Conservation (phyloP, 2,113 vertebrate species). For the Vimba vimba region DNA sequence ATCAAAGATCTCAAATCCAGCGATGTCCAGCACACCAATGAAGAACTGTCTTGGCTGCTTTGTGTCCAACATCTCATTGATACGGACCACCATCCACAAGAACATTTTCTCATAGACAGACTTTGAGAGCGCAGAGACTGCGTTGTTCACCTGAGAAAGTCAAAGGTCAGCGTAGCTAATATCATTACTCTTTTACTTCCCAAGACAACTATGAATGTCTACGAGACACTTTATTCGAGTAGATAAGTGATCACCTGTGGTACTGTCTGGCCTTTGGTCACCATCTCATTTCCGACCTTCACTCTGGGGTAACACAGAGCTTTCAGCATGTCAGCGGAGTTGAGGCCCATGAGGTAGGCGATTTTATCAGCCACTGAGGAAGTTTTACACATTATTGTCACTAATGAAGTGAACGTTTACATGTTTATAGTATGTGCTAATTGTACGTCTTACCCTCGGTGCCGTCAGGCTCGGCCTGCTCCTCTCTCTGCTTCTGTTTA, state of each 20-base stretch:
- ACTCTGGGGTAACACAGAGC: conserved; percentile 63
- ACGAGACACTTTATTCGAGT: background rate
- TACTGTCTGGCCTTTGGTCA: conserved; percentile 59
- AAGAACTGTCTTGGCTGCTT: conserved; percentile 73
- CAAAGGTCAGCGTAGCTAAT: background rate
- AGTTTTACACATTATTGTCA: background rate
- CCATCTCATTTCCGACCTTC: conserved; percentile 64
- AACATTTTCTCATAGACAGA: conserved; percentile 67
- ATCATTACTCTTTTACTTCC: too few relatives aligned
- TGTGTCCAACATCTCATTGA: conserved; percentile 66
- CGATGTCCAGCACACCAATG: conserved; percentile 78
- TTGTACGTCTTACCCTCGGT: conserved; percentile 77
- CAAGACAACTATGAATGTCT: background rate
- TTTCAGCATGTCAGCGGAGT: conserved; percentile 66
- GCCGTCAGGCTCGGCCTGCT: conserved; percentile 80
- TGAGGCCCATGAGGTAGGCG: conserved; percentile 64
- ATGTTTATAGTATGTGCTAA: background rate
- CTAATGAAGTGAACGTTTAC: background rate
- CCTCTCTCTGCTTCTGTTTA: conserved; percentile 12
- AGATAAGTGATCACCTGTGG: background rate
- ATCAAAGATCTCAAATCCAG: conserved; percentile 80
- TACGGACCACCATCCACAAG: conserved; percentile 60
- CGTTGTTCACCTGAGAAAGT: conserved; percentile 50
- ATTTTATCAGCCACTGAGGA: conserved; percentile 62
- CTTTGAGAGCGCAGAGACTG: conserved; percentile 54